Base-by-base conservation (phyloP, 2,888 invertebrate genomes). In the Clusia tigrina region DNA sequence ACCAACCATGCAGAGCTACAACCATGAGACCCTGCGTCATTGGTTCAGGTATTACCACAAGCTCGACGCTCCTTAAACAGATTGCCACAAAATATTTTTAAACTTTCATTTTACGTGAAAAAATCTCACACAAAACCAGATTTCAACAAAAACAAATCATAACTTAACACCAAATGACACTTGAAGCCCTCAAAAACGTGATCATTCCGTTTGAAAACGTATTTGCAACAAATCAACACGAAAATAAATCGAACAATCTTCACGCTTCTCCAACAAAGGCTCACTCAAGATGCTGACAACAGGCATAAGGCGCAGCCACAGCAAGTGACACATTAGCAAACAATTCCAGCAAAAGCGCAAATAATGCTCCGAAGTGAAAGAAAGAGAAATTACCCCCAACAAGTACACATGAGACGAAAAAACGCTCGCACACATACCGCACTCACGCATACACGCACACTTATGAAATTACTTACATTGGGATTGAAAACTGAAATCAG, bases 301-400 rank as follows among this genome's bases (percentile, higher is more conserved):
- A 42, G n/a, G 9, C 3, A 42, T 9, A 9, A 42, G 9, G 3
- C 42, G 42, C 12, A 2, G 26, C 57, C 64, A 74, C 74, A 76
- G n/a, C 71, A 76, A 79, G 78, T 78, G 79, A 79, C 78, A 78
- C 78, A 79, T 78, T 78, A 78, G 78, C 74, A 78, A 78, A 79
- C 79, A 79, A 76, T 77, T 78, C 75, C 60, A 74, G 79, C 78
- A 79, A 79, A 79, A 79, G 79, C 78, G 78, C 78, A 79, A 79
- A 79, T 76, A 79, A 75, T 75, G 78, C 73, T 74, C 73, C 76
- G 74, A 78, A 77, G 79, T 78, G 78, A 78, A 79, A 74, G 79
- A 78, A 78, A 79, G 79, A 79, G 79, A 79, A 79, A 79, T 78
- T 79, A 76, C 73, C 70, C 71, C 68, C 60, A 74, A 9, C 2